Conservation (phyloP, 2,113 vertebrate species). For the Aphyosemion australe region DNA sequence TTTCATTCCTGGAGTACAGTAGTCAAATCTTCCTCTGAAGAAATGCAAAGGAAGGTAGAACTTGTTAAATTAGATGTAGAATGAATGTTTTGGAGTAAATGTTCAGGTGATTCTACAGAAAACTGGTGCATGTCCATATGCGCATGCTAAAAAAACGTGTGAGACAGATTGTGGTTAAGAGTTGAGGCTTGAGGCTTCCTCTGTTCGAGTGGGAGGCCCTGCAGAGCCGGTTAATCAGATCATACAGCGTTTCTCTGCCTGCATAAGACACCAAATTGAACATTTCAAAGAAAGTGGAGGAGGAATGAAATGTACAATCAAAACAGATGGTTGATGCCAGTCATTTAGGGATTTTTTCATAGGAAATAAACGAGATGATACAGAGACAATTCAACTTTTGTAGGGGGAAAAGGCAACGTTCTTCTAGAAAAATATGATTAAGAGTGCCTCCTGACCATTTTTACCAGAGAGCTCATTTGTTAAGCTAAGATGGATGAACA, state of each 20-base stretch:
- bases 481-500: constrained; percentile 10
- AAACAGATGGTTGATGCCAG: not conserved
- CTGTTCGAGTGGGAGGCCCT: not conserved
- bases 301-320: not conserved
- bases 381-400: not conserved
- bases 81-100: not conserved
- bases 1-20: not conserved
- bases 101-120: not conserved
- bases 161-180: constrained; percentile 1
- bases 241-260: not conserved
- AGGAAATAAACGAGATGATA: constrained; percentile 2
- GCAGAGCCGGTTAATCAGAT: not conserved
- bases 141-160: not conserved
- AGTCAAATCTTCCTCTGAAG: constrained; percentile 4
- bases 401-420: not conserved
- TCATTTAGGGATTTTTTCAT: not conserved
- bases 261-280: not conserved
- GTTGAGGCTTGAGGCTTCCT: constrained; percentile 14
- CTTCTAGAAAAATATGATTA: constrained; percentile 5
- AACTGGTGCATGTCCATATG: no score
- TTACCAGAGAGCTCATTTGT: constrained; percentile 15
- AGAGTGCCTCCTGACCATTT: constrained; percentile 1
- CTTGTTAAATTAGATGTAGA: not conserved
- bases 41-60: not conserved
- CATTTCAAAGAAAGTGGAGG: not conserved